Conservation (phyloP, 2,888 invertebrate genomes). For the Listrodromus nycthemerus region DNA sequence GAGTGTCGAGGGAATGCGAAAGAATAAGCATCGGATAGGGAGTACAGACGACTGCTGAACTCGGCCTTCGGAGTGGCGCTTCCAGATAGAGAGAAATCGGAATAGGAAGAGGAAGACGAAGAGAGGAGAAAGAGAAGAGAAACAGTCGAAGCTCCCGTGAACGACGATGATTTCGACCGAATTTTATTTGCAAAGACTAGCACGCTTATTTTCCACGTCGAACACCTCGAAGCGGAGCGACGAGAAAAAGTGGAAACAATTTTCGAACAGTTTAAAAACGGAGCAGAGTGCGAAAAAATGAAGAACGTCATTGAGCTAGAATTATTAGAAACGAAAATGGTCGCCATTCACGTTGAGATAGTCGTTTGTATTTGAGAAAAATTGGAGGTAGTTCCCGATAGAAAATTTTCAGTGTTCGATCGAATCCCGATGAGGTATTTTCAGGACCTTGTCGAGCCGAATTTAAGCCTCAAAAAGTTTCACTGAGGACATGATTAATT, state of each 20-base stretch:
- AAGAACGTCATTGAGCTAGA: too few relatives aligned
- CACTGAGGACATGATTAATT: too few relatives aligned
- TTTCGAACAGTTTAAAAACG: background rate
- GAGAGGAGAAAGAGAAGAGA: constrained; percentile 67
- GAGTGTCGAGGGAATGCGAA: constrained; percentile 35
- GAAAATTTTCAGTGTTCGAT: too few relatives aligned
- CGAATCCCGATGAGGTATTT: too few relatives aligned
- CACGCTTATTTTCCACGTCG: background rate
- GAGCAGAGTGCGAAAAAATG: background rate
- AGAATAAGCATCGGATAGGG: constrained; percentile 49
- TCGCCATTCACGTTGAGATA: too few relatives aligned
- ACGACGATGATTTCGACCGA: background rate
- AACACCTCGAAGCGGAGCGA: background rate
- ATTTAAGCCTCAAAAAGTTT: too few relatives aligned
- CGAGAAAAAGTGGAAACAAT: background rate
- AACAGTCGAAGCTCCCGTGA: constrained; percentile 55
- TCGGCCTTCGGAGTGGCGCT: constrained; percentile 70
- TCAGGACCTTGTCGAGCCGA: too few relatives aligned
- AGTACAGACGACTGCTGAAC: constrained; percentile 73
- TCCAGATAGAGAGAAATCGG: constrained; percentile 62
- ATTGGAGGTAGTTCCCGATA: too few relatives aligned
- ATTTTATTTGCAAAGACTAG: background rate
- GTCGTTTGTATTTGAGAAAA: too few relatives aligned
- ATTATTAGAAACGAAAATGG: too few relatives aligned
- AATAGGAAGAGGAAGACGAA: constrained; percentile 38